phyloP scores from a whole-genome alignment of 2,797 vertebrate genomes.

The Acanthurus lineatus region DNA sequence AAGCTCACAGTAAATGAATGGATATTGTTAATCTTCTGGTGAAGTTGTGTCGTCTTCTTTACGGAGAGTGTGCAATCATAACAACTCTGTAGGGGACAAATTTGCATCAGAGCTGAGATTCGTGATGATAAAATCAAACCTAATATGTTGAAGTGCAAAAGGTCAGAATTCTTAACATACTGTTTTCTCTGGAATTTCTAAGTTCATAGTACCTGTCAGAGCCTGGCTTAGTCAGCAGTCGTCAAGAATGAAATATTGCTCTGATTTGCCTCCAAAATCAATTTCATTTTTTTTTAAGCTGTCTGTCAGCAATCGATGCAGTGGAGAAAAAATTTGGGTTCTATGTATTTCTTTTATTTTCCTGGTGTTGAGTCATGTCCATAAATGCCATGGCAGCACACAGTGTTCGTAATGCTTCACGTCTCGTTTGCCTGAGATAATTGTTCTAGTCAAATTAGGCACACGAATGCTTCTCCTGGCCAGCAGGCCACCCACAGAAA shows the following conservation, averaged over 20 bases:
- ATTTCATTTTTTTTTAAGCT: constrained; percentile 33
- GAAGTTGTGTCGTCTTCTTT: background rate
- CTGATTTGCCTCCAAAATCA: constrained; percentile 52
- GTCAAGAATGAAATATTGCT: constrained; percentile 35
- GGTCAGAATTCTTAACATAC: constrained; percentile 11
- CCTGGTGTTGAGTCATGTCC: constrained; percentile 51
- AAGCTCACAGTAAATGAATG: constrained; percentile 38
- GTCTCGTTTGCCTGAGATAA: constrained; percentile 53
- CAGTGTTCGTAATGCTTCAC: constrained; percentile 47
- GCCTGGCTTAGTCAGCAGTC: constrained; percentile 37
- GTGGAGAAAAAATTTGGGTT: constrained; percentile 40
- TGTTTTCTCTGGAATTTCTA: constrained; percentile 15
- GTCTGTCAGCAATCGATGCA: constrained; percentile 63
- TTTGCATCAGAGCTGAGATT: constrained; percentile 16
- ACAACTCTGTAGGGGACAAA: constrained; percentile 14
- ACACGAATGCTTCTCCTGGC: constrained; percentile 42
- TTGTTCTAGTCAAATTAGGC: constrained; percentile 51
- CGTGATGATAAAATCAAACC: constrained; percentile 30
- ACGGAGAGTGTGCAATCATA: constrained; percentile 25
- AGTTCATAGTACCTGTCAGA: constrained; percentile 13
- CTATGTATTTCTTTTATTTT: constrained; percentile 27
- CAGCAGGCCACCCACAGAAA: constrained; percentile 65
- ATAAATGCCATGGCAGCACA: constrained; percentile 76
- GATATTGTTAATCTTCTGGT: constrained; percentile 3
- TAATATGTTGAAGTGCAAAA: constrained; percentile 8